These are phyloP conservation scores for Scylla paramamosain DNA, from an alignment of 1,140 invertebrate species.

Conservation along the genomic window DNA sequence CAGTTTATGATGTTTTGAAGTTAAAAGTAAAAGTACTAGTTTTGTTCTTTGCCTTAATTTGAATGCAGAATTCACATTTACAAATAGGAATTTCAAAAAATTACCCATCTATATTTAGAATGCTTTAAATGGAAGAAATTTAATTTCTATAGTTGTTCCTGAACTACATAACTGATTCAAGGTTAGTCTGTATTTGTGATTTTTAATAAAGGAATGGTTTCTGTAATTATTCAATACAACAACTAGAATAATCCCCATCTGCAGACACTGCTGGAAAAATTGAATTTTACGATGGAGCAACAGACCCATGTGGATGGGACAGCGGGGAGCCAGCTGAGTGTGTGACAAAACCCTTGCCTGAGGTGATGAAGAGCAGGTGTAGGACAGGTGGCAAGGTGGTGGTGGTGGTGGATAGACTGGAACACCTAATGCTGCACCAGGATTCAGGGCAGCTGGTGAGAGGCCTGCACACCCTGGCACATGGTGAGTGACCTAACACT, in stretches of 20 bases:
- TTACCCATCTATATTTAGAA: too few species aligned
- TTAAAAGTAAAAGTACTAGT: too few species aligned
- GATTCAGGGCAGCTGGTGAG: slow-evolving; percentile 22
- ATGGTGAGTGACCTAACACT: not conserved
- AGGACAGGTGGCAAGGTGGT: not conserved
- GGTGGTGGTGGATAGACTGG: slow-evolving; percentile 41
- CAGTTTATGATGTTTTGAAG: too few species aligned
- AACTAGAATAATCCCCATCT: not conserved
- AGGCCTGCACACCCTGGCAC: not conserved
- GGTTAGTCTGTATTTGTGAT: too few species aligned
- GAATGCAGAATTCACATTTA: too few species aligned
- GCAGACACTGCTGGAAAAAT: slow-evolving; percentile 5
- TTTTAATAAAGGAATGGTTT: too few species aligned
- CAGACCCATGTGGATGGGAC: slow-evolving; percentile 41
- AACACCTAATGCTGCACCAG: not conserved
- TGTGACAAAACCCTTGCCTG: not conserved
- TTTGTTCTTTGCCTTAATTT: too few species aligned
- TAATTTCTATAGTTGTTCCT: too few species aligned
- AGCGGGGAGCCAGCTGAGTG: not conserved
- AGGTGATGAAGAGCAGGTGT: not conserved
- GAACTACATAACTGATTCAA: too few species aligned
- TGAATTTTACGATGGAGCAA: slow-evolving; percentile 28
- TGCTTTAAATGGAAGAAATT: too few species aligned
- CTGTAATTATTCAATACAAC: not conserved
- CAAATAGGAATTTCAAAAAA: too few species aligned